phyloP scores from a whole-genome alignment of 2,797 vertebrate species.

The Pitangus sulphuratus region DNA sequence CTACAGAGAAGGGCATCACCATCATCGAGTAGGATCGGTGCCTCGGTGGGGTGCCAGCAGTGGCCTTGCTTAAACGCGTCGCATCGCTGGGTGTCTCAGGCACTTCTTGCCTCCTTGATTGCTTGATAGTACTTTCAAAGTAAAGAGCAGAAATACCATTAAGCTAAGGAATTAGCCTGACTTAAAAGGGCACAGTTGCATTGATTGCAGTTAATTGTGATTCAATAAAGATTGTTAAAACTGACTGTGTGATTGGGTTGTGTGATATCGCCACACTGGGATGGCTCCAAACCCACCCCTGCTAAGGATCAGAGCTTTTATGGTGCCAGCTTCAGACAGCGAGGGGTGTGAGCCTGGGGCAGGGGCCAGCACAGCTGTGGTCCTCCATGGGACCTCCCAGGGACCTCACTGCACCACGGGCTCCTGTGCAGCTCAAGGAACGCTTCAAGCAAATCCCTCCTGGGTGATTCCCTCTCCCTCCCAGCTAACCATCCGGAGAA shows the following conservation, averaged over 20 bases:
- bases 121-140: background rate
- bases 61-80: accelerated
- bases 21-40: background rate
- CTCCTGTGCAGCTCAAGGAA: background rate
- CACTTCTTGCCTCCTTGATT: background rate
- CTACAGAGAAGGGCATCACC: constrained; percentile 54
- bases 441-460: background rate
- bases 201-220: background rate
- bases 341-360: background rate
- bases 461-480: background rate
- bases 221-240: constrained; percentile 54
- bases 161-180: background rate
- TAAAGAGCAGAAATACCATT: background rate
- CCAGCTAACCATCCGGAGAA: background rate
- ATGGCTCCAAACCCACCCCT: background rate
- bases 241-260: background rate
- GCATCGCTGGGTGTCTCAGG: accelerated
- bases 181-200: background rate
- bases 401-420: background rate
- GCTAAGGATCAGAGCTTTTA: accelerated
- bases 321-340: background rate
- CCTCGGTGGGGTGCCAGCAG: accelerated
- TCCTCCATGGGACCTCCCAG: background rate
- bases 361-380: background rate
- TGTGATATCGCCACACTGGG: background rate